These are phyloP conservation scores for Hartigia nigra DNA, from an alignment of 2,888 invertebrate species.

Conservation along the genomic window DNA sequence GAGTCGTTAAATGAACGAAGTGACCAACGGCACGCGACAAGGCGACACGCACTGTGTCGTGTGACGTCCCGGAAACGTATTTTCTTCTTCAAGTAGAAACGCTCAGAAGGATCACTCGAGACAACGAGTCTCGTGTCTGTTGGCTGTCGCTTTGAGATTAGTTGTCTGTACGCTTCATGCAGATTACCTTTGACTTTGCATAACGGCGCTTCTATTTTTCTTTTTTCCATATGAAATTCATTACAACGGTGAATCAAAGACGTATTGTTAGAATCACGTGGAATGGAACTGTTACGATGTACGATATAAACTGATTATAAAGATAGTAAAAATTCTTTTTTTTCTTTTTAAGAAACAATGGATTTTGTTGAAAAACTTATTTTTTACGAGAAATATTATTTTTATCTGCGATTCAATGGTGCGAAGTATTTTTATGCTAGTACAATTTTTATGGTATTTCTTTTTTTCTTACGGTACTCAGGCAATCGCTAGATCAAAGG, in stretches of 20 bases:
- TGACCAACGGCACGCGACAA: constrained; percentile 32
- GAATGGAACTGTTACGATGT: not conserved
- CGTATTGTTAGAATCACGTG: not conserved
- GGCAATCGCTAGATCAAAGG: not conserved
- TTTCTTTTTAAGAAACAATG: too few relatives aligned
- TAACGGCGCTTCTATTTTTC: not conserved
- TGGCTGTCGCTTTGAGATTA: not conserved
- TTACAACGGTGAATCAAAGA: not conserved
- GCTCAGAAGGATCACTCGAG: not conserved
- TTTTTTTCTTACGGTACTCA: not conserved
- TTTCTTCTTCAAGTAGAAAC: not conserved
- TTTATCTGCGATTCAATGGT: not conserved
- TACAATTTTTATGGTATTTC: not conserved
- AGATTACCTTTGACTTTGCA: not conserved
- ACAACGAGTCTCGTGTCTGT: not conserved
- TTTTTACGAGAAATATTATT: too few relatives aligned
- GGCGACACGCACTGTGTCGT: constrained; percentile 37
- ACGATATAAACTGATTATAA: not conserved
- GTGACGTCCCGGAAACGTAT: constrained; percentile 28
- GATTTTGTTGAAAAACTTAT: not conserved
- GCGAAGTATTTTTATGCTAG: not conserved
- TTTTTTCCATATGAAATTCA: not conserved
- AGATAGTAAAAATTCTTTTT: not conserved
- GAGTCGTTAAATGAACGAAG: constrained; percentile 15
- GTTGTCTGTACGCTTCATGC: not conserved